phyloP scores from a whole-genome alignment of 2,888 invertebrate genomes.

The Ctena decussata region DNA sequence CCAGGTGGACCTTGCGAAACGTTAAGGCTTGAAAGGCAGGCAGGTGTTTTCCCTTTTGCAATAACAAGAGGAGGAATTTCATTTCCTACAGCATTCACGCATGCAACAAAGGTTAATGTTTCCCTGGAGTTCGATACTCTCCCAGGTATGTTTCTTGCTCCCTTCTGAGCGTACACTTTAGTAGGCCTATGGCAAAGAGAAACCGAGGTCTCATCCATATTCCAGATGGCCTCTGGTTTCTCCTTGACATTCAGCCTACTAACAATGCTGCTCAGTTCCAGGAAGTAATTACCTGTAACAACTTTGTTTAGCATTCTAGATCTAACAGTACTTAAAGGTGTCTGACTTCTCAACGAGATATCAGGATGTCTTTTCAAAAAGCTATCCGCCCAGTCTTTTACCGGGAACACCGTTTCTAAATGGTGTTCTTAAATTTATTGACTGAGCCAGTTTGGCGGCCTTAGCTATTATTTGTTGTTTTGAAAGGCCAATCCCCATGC shows the following conservation, averaged over 20 bases:
- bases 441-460: too few species aligned
- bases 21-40: conserved; percentile 40
- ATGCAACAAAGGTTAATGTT: conserved; percentile 55
- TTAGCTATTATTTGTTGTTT: too few species aligned
- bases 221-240: background rate
- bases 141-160: conserved; percentile 44
- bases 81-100: conserved; percentile 57
- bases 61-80: conserved; percentile 58
- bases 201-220: background rate
- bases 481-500: too few species aligned
- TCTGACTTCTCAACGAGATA: conserved; percentile 34
- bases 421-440: conserved; percentile 6
- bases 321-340: conserved; percentile 25
- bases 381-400: conserved; percentile 48
- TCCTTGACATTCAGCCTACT: background rate
- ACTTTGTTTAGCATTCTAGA: conserved; percentile 30
- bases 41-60: conserved; percentile 58
- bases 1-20: conserved; percentile 35
- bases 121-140: conserved; percentile 51
- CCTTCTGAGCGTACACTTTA: background rate
- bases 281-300: conserved; percentile 20
- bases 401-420: conserved; percentile 56
- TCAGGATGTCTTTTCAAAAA: conserved; percentile 50
- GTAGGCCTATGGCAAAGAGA: background rate
- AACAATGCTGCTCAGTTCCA: background rate